Evolutionary conservation across 2,888 invertebrate species (phyloP).

Genomic region (Agrochola lychnidis): DNA sequence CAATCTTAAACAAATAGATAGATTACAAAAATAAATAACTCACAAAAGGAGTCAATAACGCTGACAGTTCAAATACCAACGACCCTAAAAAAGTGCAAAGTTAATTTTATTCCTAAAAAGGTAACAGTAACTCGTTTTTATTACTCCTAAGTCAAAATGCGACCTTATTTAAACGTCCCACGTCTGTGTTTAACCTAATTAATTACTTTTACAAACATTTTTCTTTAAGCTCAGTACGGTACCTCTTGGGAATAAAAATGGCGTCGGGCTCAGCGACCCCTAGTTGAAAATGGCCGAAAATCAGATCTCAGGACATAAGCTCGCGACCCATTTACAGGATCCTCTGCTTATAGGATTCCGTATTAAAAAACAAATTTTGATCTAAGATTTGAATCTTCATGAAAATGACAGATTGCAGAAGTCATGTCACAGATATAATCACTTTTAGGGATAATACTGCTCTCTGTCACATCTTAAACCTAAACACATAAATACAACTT

Average conservation of each 20-base stretch:
- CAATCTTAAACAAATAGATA: not conserved
- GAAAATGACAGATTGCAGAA: not conserved
- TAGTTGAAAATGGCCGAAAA: conserved; percentile 48
- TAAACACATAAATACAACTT: too few species aligned
- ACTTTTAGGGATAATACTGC: too few species aligned
- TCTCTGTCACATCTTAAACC: too few species aligned
- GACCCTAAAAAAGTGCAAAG: not conserved
- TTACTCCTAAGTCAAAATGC: conserved; percentile 39
- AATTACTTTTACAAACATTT: conserved; percentile 53
- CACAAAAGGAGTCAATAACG: not conserved
- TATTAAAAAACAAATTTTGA: not conserved
- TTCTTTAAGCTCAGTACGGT: conserved; percentile 21
- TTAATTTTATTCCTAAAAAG: conserved; percentile 26
- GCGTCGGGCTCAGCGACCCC: conserved; percentile 32
- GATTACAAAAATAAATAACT: not conserved
- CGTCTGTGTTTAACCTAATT: conserved; percentile 46
- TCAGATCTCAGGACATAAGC: conserved; percentile 53
- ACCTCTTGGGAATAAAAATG: conserved; percentile 36
- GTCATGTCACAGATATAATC: not conserved
- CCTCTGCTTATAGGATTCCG: not conserved
- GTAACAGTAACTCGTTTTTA: conserved; percentile 39
- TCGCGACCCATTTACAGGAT: conserved; percentile 57
- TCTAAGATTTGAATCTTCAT: too few species aligned
- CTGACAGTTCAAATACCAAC: conserved; percentile 15
- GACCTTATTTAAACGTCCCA: conserved; percentile 44